These are phyloP conservation scores for Xiphydria camelus DNA, from an alignment of 2,888 invertebrate genomes.

Conservation along the genomic window DNA sequence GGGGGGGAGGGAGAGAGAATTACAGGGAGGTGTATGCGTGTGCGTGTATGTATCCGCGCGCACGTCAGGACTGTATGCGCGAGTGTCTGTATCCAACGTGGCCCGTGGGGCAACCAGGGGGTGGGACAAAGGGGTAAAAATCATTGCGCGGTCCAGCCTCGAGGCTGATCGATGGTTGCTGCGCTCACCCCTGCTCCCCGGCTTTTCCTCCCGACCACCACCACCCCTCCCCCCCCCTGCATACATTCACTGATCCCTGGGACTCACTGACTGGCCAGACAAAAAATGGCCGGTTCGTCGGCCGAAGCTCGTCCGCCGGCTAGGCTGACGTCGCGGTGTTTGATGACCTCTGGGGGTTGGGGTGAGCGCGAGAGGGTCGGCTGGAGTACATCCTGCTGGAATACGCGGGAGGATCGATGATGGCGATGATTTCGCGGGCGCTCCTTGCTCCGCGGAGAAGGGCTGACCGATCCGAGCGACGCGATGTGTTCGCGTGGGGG, in stretches of 20 bases:
- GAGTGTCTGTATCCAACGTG: slow-evolving; percentile 22
- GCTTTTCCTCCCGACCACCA: slow-evolving; percentile 19
- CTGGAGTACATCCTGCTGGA: neutral
- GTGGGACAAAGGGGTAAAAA: slow-evolving; percentile 57
- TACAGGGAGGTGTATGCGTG: slow-evolving; percentile 11
- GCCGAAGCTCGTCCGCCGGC: slow-evolving; percentile 43
- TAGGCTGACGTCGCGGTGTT: slow-evolving; percentile 56
- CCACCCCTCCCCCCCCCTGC: slow-evolving; percentile 29
- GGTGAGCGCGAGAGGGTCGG: slow-evolving; percentile 1
- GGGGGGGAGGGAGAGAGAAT: slow-evolving; percentile 27
- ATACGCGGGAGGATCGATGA: slow-evolving; percentile 31
- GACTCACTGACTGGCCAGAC: slow-evolving; percentile 58
- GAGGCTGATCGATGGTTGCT: slow-evolving; percentile 57
- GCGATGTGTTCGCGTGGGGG: too few relatives aligned
- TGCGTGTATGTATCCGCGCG: slow-evolving; percentile 11
- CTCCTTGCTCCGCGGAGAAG: slow-evolving; percentile 10
- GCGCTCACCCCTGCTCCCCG: slow-evolving; percentile 22
- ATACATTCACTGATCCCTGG: slow-evolving; percentile 56
- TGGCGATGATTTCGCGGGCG: slow-evolving; percentile 30
- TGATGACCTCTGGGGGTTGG: slow-evolving; percentile 51
- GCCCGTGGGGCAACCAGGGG: slow-evolving; percentile 48
- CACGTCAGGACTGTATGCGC: slow-evolving; percentile 27
- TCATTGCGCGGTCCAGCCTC: slow-evolving; percentile 59
- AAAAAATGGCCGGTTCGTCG: slow-evolving; percentile 55
- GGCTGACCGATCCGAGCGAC: neutral